Evolutionary conservation across 1,140 invertebrate species (phyloP).

Genomic region (Lordiphosa stackelbergi): DNA sequence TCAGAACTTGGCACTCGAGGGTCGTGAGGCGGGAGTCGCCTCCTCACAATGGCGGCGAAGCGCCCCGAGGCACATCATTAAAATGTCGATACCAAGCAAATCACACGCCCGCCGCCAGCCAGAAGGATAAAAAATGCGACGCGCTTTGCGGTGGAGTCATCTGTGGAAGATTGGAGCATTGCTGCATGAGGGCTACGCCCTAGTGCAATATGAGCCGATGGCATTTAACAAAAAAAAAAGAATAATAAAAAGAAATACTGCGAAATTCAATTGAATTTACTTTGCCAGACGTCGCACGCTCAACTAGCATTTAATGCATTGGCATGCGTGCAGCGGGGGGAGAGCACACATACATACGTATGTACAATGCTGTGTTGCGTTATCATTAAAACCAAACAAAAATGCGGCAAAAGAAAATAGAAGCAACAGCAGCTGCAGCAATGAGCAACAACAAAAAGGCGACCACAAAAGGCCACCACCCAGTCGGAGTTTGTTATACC

Average conservation of each 20-base stretch:
- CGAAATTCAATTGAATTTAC: conserved; percentile 73
- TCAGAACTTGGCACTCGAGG: conserved; percentile 5
- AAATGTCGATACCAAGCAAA: conserved; percentile 76
- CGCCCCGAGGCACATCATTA: conserved; percentile 73
- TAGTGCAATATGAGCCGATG: conserved; percentile 61
- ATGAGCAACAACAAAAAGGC: conserved; percentile 51
- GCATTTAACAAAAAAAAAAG: conserved; percentile 54
- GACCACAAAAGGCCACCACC: conserved; percentile 66
- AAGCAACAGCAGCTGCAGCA: conserved; percentile 32
- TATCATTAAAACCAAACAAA: conserved; percentile 70
- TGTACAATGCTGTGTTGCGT: conserved; percentile 59
- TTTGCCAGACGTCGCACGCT: conserved; percentile 52
- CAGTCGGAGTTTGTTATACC: conserved; percentile 46
- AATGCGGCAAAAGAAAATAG: conserved; percentile 68
- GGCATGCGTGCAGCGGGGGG: conserved; percentile 12
- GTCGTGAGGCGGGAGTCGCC: conserved; percentile 3
- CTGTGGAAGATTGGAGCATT: conserved; percentile 5
- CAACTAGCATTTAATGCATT: conserved; percentile 61
- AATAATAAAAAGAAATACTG: conserved; percentile 51
- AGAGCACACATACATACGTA: conserved; percentile 16
- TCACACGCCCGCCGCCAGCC: conserved; percentile 68
- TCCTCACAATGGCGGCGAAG: conserved; percentile 2
- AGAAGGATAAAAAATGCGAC: conserved; percentile 57
- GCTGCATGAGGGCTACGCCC: conserved; percentile 50
- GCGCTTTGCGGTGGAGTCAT: conserved; percentile 37